Percentiles rank a stretch among this genome's conserved stretches.
Conservation (phyloP, 2,888 invertebrate species). For the Sinopyrophorus schimmeli region DNA sequence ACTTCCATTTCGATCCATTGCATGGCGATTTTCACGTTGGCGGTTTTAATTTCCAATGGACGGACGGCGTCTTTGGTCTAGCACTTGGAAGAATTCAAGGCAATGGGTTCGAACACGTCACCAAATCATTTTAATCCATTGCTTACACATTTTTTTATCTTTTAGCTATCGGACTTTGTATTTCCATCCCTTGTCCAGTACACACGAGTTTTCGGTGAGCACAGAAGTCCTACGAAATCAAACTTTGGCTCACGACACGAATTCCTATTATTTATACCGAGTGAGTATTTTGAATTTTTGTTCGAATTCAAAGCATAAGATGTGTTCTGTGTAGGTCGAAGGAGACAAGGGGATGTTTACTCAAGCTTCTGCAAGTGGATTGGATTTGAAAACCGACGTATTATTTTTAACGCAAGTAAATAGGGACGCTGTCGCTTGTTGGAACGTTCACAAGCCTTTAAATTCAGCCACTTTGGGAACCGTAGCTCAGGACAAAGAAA, state of each 20-base stretch:
- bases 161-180: constrained; percentile 70
- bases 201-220: constrained; percentile 78
- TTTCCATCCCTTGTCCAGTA: constrained; percentile 82
- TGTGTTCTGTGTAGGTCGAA: constrained; percentile 56
- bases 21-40: constrained; percentile 75
- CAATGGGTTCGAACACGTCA: constrained; percentile 56
- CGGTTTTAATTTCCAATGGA: constrained; percentile 84
- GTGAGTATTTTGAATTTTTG: constrained; percentile 47
- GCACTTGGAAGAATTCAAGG: constrained; percentile 62
- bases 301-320: neutral
- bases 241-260: constrained; percentile 66
- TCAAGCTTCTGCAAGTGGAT: constrained; percentile 75
- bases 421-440: constrained; percentile 78
- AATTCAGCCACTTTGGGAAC: constrained; percentile 68
- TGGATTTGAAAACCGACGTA: constrained; percentile 69
- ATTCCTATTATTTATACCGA: constrained; percentile 73
- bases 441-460: constrained; percentile 73
- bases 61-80: constrained; percentile 78
- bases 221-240: constrained; percentile 74
- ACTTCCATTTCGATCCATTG: constrained; percentile 82
- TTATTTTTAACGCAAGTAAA: constrained; percentile 79
- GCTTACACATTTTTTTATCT: constrained; percentile 29
- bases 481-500: constrained; percentile 68
- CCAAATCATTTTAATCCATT: neutral
- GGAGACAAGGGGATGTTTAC: constrained; percentile 72